A percentile compares a stretch with the other conserved stretches of the same genome.
Conservation (phyloP, 2,888 invertebrate species). For the Plusia festucae region DNA sequence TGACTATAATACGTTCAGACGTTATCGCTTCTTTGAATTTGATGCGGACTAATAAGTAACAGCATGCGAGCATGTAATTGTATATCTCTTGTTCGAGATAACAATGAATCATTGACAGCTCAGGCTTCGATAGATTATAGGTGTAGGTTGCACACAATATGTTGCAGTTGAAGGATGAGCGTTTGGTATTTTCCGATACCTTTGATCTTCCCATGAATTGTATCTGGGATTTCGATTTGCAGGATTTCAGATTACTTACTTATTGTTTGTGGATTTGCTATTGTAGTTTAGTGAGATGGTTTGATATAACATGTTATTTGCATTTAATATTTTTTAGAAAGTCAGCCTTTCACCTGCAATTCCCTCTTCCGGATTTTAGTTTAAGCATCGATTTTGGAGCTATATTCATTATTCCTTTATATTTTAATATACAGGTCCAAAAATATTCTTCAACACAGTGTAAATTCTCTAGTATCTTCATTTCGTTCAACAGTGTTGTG, state of each 20-base stretch:
- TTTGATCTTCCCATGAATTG: background rate
- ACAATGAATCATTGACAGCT: constrained; percentile 4
- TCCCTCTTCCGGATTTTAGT: too few species aligned
- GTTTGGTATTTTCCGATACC: background rate
- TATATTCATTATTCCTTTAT: too few species aligned
- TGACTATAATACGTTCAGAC: constrained; percentile 3
- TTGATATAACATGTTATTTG: too few species aligned
- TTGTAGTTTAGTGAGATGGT: too few species aligned
- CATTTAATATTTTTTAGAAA: too few species aligned
- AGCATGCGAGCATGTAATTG: background rate
- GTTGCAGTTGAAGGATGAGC: background rate
- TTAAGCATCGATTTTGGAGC: too few species aligned
- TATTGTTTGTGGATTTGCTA: background rate
- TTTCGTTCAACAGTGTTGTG: constrained; percentile 43
- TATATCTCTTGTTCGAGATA: background rate
- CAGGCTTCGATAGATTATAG: background rate
- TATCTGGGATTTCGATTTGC: background rate
- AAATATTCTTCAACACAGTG: constrained; percentile 14
- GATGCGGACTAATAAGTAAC: constrained; percentile 14
- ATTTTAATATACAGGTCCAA: background rate
- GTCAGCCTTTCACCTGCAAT: too few species aligned
- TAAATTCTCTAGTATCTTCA: constrained; percentile 49
- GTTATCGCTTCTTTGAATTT: constrained; percentile 9
- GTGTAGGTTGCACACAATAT: background rate
- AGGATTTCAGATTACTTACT: background rate